Evolutionary conservation across 1,140 invertebrate genomes (phyloP), one percentile per base, ranked within the genome.

Genomic region (Homalodisca vitripennis): DNA sequence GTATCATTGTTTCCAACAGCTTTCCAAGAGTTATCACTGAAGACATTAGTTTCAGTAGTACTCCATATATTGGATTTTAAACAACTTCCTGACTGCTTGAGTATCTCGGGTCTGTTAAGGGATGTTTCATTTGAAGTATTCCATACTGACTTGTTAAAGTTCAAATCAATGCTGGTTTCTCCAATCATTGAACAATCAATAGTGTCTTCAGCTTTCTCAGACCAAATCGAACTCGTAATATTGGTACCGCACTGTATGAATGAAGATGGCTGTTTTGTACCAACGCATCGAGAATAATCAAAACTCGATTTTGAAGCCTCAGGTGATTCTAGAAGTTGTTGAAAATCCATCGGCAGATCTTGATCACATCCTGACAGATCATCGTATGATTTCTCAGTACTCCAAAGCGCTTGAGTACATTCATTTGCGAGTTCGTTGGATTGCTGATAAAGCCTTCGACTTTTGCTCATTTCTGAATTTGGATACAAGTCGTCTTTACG

Each of bases 321-420:
- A 6, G 84, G 84, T 17, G 84, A 85, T 41, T 84, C 82, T 27
- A 85, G 75, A 32, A 86, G 75, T 68, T 85, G 82, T 65, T 82
- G 80, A 60, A 86, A 84, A 74, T 86, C 84, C 68, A 85, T 82
- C 22, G 84, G 83, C 51, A 85, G 76, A 68, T 85, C 83, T 69
- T 85, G 82, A 65, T 83, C 85, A 71, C 84, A 81, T 63, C 83
- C 83, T 46, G 82, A 78, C 1, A 81, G 79, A 17, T 80, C 80
- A 68, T 74, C 69, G 79, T 78, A 30, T 81, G 79, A 31, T 78
- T 80, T 75, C 63, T 79, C 79, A 62, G 75, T 77, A 57, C 80
- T 79, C 87, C 87, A 88, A 41, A 88, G 76, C 29, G 86, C 85
- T 75, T 88, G 85, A n/a, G 88, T 80, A 74, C 83, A 86, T 68